Base-by-base conservation (phyloP, 2,797 vertebrate species). In the Paedocypris micromegethes region DNA sequence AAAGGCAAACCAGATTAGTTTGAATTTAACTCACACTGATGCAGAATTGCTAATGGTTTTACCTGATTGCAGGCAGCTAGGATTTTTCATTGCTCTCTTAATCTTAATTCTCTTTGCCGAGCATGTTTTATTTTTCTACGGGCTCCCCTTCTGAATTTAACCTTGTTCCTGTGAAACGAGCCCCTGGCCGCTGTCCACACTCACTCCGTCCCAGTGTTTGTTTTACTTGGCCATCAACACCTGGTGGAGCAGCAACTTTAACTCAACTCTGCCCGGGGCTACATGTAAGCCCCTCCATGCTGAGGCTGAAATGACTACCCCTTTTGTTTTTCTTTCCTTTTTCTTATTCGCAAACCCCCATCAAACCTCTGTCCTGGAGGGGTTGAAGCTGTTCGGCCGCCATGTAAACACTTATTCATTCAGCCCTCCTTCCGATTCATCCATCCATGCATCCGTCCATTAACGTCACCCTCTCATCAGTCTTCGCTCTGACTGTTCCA, bases 171-270 rank as follows among this genome's bases (percentile, higher is more conserved):
- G 40, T 73, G 78, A 82, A 80, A 75, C 61, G 55, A 77, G 79
- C 74, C 76, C 71, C 77, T 57, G 75, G 76, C 77, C 73, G 73
- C 80, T 78, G 75, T 80, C 80, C 78, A 77, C 79, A 82, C 75
- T 83, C 75, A 70, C 78, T 83, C 74, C 45, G 46, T 23, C 53
- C 77, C 74, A 83, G 80, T 85, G 88, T 90, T 91, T 91, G 84
- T 90, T 91, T 90, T 87, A 85, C 83, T 89, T 90, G 88, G 88
- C 87, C 83, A 79, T 79, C 78, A 82, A 80, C 82, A 86, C 84
- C 75, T 78, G 79, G 78, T 85, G 85, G 83, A 85, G 82, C 78
- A 79, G 85, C 81, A 82, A 81, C 83, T 88, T 89, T 88, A 88
- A 87, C 84, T 86, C 84, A 77, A 77, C 80, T 72, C 79, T 84